Evolutionary conservation across 1,140 invertebrate genomes (phyloP).

Genomic region (Heliconius hewitsoni): DNA sequence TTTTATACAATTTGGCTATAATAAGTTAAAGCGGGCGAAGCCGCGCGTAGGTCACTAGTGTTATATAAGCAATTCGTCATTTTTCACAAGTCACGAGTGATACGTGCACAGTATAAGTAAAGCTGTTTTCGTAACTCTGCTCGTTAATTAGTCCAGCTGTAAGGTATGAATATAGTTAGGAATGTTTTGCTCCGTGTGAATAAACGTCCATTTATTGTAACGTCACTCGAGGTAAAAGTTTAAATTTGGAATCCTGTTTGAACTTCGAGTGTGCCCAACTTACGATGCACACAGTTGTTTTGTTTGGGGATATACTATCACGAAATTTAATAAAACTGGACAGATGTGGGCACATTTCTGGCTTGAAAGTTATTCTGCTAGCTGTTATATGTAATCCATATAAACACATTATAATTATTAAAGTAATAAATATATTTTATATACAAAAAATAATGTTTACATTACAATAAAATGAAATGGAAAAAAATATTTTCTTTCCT

Average conservation of each 20-base stretch:
- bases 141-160: slow-evolving; percentile 38
- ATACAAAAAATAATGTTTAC: too few species aligned
- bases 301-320: slow-evolving; percentile 31
- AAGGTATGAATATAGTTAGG: slow-evolving; percentile 18
- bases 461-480: too few species aligned
- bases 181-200: slow-evolving; percentile 24
- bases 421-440: too few species aligned
- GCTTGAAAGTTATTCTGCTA: neutral
- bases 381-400: neutral
- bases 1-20: too few species aligned
- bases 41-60: too few species aligned
- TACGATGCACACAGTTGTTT: slow-evolving; percentile 31
- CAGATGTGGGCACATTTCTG: slow-evolving; percentile 23
- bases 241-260: slow-evolving; percentile 39
- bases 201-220: slow-evolving; percentile 35
- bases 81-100: neutral
- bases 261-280: slow-evolving; percentile 31
- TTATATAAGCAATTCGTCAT: too few species aligned
- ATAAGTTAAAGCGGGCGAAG: too few species aligned
- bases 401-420: neutral
- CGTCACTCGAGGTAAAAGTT: slow-evolving; percentile 39
- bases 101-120: slow-evolving; percentile 1
- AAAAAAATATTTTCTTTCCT: too few species aligned
- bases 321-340: slow-evolving; percentile 31
- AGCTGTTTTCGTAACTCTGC: slow-evolving; percentile 23